Evolutionary conservation across 2,888 invertebrate species (phyloP), one percentile per base, ranked within the genome.

Genomic region (Ommatoiulus sabulosus): DNA sequence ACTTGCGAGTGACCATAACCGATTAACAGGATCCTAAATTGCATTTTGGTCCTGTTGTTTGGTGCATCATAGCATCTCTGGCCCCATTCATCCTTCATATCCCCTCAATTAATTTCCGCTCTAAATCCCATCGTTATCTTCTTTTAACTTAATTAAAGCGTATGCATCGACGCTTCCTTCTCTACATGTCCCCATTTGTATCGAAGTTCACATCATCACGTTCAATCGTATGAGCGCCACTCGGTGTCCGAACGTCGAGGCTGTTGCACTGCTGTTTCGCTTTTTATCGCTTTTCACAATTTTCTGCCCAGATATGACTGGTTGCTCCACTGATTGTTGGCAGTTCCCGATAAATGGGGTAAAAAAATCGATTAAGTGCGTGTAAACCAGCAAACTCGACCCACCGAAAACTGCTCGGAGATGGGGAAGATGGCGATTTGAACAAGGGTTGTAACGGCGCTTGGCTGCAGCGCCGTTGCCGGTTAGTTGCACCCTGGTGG

Each of bases 341-440:
- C 63, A 72, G 63, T 72, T 72, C 63, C 63, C 63, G 63, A 72
- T 72, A 72, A 72, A 72, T 20, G n/a, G 7, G 63, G n/a, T n/a
- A 52, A 52, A 72, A 72, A 20, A 72, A 72, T 72, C 63, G 63
- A 72, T 72, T 6, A 6, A 72, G 20, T n/a, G 63, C 57, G 57
- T n/a, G 57, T 17, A 48, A 57, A 57, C 63, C 20, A 6, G 20
- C 20, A 20, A 20, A 20, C 63, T n/a, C 7, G 63, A 24, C 24
- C 63, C 63, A 72, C 63, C 63, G 63, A 20, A 20, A 72, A 72
- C 7, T 8, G 10, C 52, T 52, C 52, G 52, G 12, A 12, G 52
- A 8, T 15, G 63, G 24, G 63, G n/a, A 72, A 72, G 24, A 72
- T 72, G 63, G 63, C 20, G 63, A 72, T 7, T 72, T 72, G 24